Evolutionary conservation across 2,888 invertebrate species (phyloP).

Genomic region (Chaitophorus viminalis): DNA sequence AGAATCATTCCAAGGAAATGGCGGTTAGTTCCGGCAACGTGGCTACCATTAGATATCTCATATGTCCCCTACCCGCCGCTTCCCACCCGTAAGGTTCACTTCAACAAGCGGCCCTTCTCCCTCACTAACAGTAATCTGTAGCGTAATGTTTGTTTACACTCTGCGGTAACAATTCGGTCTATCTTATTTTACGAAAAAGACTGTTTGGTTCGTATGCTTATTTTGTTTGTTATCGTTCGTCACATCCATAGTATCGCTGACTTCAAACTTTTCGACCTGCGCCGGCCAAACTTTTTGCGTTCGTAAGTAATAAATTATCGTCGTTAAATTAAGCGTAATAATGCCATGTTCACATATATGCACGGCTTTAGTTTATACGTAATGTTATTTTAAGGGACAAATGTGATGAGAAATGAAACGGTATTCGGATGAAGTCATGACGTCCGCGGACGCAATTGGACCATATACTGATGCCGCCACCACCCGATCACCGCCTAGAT

Average conservation of each 20-base stretch:
- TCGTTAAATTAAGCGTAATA: slow-evolving; percentile 29
- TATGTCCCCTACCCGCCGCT: slow-evolving; percentile 56
- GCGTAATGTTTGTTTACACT: slow-evolving; percentile 62
- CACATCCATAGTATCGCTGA: slow-evolving; percentile 28
- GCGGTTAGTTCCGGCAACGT: slow-evolving; percentile 60
- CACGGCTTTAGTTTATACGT: slow-evolving; percentile 45
- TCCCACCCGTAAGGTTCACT: slow-evolving; percentile 53
- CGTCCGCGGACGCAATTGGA: slow-evolving; percentile 67
- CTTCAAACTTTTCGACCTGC: slow-evolving; percentile 14
- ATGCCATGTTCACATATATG: slow-evolving; percentile 51
- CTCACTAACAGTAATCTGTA: slow-evolving; percentile 61
- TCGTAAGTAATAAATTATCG: slow-evolving; percentile 43
- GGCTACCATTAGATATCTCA: slow-evolving; percentile 58
- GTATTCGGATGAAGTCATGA: slow-evolving; percentile 70
- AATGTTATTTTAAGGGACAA: slow-evolving; percentile 65
- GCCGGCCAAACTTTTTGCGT: slow-evolving; percentile 35
- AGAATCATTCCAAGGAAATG: slow-evolving; percentile 37
- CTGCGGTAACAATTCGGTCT: slow-evolving; percentile 59
- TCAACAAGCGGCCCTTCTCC: slow-evolving; percentile 62
- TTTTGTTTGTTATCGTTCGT: slow-evolving; percentile 49
- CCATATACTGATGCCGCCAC: slow-evolving; percentile 64
- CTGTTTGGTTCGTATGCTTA: slow-evolving; percentile 35
- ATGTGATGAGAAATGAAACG: slow-evolving; percentile 78
- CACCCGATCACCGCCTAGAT: slow-evolving; percentile 63
- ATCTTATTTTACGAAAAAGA: slow-evolving; percentile 53